A percentile compares a stretch with the other conserved stretches of the same genome.
Conservation (phyloP, 2,888 invertebrate species). For the Frankliniella intonsa region DNA sequence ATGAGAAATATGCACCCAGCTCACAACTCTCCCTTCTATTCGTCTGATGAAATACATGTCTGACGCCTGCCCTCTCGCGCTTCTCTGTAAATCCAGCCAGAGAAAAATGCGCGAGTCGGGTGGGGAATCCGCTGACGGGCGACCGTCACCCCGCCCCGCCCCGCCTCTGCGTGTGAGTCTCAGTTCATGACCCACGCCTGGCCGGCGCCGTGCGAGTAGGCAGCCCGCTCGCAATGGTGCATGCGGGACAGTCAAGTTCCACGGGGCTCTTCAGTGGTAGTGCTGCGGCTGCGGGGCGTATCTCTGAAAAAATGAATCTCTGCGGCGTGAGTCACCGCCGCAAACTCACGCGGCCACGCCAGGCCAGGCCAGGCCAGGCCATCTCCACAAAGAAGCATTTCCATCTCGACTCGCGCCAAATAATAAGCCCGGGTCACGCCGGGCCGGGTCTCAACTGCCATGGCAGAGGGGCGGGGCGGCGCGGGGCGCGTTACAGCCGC, state of each 20-base stretch:
- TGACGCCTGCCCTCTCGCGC: background rate
- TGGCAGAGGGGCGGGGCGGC: background rate
- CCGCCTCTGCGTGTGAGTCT: no score
- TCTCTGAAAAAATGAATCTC: no score
- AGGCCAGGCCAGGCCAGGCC: background rate
- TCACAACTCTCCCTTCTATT: background rate
- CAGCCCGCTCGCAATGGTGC: no score
- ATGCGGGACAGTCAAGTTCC: no score
- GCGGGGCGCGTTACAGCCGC: background rate
- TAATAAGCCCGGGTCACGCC: background rate
- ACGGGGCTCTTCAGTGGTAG: no score
- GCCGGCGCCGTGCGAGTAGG: no score
- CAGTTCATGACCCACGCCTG: no score
- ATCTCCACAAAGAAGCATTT: background rate
- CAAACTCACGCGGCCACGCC: background rate
- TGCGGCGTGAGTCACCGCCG: no score
- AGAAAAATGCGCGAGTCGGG: no score
- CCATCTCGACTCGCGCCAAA: background rate
- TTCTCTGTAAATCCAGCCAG: background rate
- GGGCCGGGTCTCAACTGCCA: background rate
- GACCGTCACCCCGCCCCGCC: no score
- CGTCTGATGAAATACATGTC: background rate
- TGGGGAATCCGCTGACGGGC: no score
- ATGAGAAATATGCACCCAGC: background rate
- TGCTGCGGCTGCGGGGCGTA: no score